Evolutionary conservation across 1,140 invertebrate species (phyloP).

Genomic region (Macrobrachium nipponense): DNA sequence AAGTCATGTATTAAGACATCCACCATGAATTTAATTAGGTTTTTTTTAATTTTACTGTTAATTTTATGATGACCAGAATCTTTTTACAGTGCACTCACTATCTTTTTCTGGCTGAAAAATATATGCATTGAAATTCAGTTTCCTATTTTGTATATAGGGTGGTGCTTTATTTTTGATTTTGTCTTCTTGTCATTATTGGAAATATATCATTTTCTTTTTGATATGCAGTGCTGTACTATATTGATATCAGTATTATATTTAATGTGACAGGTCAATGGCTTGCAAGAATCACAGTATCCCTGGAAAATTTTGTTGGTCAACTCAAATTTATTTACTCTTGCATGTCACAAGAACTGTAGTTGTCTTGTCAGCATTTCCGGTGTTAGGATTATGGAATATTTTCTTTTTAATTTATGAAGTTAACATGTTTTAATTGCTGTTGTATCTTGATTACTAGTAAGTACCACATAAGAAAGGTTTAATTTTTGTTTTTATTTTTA

Average conservation of each 20-base stretch:
- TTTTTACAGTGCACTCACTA: no score
- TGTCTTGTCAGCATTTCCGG: no score
- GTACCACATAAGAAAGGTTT: no score
- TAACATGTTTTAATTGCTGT: no score
- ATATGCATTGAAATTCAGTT: conserved; percentile 44
- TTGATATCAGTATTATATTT: conserved; percentile 48
- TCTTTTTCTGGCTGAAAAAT: conserved; percentile 36
- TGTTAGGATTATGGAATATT: no score
- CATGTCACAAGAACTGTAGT: background rate
- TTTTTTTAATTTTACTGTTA: no score
- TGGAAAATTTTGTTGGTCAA: background rate
- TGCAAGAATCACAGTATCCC: background rate
- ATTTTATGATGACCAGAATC: no score
- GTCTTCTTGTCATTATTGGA: conserved; percentile 37
- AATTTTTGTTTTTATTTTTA: no score
- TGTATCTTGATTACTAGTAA: no score
- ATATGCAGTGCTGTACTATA: conserved; percentile 45
- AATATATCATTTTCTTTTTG: conserved; percentile 40
- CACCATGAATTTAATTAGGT: no score
- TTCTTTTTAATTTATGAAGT: no score
- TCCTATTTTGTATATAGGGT: conserved; percentile 59
- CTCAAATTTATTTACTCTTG: background rate
- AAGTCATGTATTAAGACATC: no score
- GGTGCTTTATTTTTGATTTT: conserved; percentile 54
- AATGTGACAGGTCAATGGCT: conserved; percentile 16